These are phyloP conservation scores for Trididemnum nubilum DNA, from an alignment of 23 tunicate genomes.

Conservation along the genomic window DNA sequence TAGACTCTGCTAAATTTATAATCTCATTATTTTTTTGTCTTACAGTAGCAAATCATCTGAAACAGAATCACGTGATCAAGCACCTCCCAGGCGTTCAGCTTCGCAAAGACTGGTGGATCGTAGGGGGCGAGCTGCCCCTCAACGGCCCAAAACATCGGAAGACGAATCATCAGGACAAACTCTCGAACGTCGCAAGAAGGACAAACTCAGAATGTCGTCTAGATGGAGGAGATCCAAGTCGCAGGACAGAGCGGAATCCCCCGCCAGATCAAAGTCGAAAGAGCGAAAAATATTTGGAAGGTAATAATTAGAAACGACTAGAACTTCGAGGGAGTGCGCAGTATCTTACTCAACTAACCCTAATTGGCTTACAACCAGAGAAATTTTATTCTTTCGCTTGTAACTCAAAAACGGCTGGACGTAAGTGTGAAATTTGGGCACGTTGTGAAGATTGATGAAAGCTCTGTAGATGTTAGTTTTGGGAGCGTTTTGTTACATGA, in stretches of 20 bases:
- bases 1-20: too few species aligned
- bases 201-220: constrained; percentile 50
- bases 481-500: too few species aligned
- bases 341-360: too few species aligned
- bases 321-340: too few species aligned
- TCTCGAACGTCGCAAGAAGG: background rate
- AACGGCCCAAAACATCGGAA: constrained; percentile 43
- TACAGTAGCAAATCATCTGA: constrained; percentile 24
- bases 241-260: constrained; percentile 53
- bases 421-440: too few species aligned
- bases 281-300: constrained; percentile 43
- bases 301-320: too few species aligned
- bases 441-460: too few species aligned
- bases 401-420: too few species aligned
- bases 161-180: constrained; percentile 33
- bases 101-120: constrained; percentile 72
- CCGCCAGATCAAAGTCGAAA: constrained; percentile 51
- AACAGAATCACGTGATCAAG: constrained; percentile 11
- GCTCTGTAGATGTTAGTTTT: too few species aligned
- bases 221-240: constrained; percentile 78
- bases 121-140: constrained; percentile 53
- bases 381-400: too few species aligned
- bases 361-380: too few species aligned
- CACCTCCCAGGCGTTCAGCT: constrained; percentile 37
- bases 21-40: too few species aligned